A percentile compares a stretch with the other conserved stretches of the same genome.
These are phyloP conservation scores for Cottoperca gobio DNA, from an alignment of 2,797 vertebrate genomes.

Conservation along the genomic window DNA sequence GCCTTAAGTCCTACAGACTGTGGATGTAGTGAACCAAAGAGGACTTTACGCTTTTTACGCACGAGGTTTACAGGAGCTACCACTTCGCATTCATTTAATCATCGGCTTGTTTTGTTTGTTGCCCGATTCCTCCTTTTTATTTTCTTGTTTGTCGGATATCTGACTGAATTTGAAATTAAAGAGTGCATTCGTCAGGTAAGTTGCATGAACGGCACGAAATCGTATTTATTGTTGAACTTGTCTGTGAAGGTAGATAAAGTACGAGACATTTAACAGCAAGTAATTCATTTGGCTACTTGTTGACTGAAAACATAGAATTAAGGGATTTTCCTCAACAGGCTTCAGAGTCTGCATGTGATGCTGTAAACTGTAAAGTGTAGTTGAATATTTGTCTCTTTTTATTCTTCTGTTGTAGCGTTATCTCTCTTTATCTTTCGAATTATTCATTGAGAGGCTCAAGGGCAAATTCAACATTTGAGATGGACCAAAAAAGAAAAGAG, in stretches of 20 bases:
- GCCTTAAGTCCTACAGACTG: constrained; percentile 61
- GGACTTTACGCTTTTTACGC: constrained; percentile 75
- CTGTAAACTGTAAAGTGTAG: background rate
- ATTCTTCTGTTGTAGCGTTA: background rate
- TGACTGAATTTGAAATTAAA: constrained; percentile 17
- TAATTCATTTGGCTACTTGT: background rate
- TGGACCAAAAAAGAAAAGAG: background rate
- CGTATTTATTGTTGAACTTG: background rate
- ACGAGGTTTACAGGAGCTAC: constrained; percentile 52
- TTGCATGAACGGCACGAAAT: background rate
- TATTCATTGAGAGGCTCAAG: background rate
- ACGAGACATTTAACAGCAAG: background rate
- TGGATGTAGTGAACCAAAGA: constrained; percentile 74
- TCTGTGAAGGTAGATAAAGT: background rate
- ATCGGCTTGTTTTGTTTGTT: constrained; percentile 14
- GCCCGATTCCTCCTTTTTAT: background rate
- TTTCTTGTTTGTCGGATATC: constrained; percentile 60
- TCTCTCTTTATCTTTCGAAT: background rate
- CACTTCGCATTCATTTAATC: constrained; percentile 41
- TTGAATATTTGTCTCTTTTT: background rate
- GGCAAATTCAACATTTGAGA: constrained; percentile 6
- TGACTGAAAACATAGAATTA: background rate
- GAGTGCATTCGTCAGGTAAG: constrained; percentile 73
- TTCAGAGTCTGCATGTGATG: background rate
- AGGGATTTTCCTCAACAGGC: background rate